Evolutionary conservation across 2,113 vertebrate genomes (phyloP), one percentile per base, ranked within the genome.

Genomic region (Bostrychus sinensis): DNA sequence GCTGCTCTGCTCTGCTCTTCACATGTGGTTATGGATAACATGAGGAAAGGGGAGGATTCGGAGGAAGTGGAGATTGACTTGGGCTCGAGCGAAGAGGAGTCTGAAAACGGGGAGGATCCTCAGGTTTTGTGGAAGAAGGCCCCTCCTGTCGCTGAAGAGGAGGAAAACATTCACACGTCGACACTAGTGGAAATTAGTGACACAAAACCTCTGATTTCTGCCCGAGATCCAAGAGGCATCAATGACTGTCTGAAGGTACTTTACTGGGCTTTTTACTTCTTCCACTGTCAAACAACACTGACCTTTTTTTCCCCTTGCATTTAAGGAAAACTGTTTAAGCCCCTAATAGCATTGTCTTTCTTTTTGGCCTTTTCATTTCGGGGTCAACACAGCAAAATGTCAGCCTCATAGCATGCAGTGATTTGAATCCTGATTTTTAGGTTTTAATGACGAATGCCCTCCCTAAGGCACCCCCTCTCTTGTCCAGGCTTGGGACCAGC

Each of bases 171-270:
- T 75, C 64, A 86, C 16, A 83, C 86, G 0, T 88, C 88, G 5
- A 75, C 86, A 0, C 65, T 90, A 2, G 89, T 91, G 61, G 89
- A 91, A 70, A 88, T 91, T 74, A 92, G 90, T 32, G 91, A 91
- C 41, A 92, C 91, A 51, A 88, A 85, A 51, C 89, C 90, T 25
- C 76, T 92, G 65, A 80, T 93, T 61, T 85, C 86, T 20, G 72
- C 66, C 60, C 77, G 92, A 76, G 91, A 93, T 75, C 88, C 91
- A 1, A 67, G 84, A 37, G 87, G 89, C 60, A 85, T 92, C 60
- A 92, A 93, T 61, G 89, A 91, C 77, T 89, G 84, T 38, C 89
- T 93, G 14, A 90, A 93, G 91, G 91, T 93, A 91, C 64, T 36
- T 46, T 19, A 17, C 26, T 3, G 1, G 14, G 13, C 6, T 9